Conservation (phyloP, 2,113 vertebrate species). For the Cyanoramphus novaezelandiae region DNA sequence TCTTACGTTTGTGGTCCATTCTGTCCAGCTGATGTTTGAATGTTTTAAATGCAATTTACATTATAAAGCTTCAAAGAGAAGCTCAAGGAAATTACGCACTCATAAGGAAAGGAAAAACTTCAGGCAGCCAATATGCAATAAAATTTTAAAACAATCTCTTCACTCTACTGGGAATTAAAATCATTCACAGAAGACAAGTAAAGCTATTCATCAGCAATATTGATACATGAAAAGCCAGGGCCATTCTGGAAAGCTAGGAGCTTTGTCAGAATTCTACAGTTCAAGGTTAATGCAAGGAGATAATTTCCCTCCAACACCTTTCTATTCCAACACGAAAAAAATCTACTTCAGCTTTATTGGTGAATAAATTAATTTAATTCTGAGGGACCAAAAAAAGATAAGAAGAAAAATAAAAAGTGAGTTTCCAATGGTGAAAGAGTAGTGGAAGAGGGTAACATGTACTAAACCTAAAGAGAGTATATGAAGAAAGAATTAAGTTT, state of each 20-base stretch:
- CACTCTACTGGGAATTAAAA: neutral
- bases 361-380: neutral
- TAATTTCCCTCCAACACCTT: neutral
- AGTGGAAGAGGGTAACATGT: neutral
- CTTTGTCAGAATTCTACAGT: neutral
- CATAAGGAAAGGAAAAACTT: neutral
- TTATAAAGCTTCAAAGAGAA: neutral
- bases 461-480: neutral
- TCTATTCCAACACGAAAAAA: neutral
- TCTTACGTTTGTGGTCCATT: neutral
- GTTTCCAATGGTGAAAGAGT: neutral
- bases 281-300: neutral
- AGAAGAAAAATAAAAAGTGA: neutral
- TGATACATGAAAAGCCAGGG: neutral
- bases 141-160: neutral
- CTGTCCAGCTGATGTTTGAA: neutral
- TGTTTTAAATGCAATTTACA: neutral
- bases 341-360: neutral
- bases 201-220: neutral
- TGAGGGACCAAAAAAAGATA: neutral
- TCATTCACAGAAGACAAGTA: neutral
- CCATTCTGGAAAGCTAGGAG: neutral
- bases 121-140: neutral
- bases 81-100: neutral
- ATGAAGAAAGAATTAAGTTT: neutral